Evolutionary conservation across 2,113 vertebrate species (phyloP), one percentile per base, ranked within the genome.

Genomic region (Ciconia boyciana): DNA sequence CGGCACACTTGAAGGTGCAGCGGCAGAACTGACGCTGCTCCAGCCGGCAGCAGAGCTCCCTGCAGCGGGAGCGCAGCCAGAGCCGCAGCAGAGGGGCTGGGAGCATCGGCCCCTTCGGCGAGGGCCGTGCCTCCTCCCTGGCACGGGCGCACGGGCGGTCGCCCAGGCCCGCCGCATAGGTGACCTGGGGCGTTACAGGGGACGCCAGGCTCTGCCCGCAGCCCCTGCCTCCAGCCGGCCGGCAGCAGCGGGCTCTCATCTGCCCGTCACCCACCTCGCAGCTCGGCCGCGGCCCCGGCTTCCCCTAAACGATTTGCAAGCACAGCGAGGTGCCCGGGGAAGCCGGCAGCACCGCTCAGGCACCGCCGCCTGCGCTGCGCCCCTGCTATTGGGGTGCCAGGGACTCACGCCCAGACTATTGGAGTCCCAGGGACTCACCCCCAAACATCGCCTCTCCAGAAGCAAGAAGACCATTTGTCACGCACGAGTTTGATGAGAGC

Each of bases 401-500:
- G 10, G 66, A 13, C 34, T 65, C 19, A 6, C 51, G 34, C 21
- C 25, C 39, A 43, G 3, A 11, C 6, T 39, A 39, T 39, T 39
- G 39, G 39, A 39, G 39, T 43, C 21, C 39, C 6, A 0, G 52
- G 12, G 66, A 13, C 29, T 65, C 19, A 7, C 51, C 39, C 21
- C 25, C 39, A 43, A 4, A 11, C 6, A 1, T 10, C 4, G 1
- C 34, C 55, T 29, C 55, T 31, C 55, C 55, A 20, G 87, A 21
- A 28, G 36, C 28, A 4, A 19, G 43, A 5, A 10, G 32, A 34
- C 29, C 22, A 2, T 24, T 32, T 22, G 29, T 31, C 34, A 21
- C 3, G 1, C 51, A 8, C 15, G 0, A 21, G 5, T 3, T 10
- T 52, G 57, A 16, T 5, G 9, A 26, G 29, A 49, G 48, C 10